These are phyloP conservation scores for Pseudochromis fuscus DNA, from an alignment of 2,797 vertebrate genomes.

Conservation along the genomic window DNA sequence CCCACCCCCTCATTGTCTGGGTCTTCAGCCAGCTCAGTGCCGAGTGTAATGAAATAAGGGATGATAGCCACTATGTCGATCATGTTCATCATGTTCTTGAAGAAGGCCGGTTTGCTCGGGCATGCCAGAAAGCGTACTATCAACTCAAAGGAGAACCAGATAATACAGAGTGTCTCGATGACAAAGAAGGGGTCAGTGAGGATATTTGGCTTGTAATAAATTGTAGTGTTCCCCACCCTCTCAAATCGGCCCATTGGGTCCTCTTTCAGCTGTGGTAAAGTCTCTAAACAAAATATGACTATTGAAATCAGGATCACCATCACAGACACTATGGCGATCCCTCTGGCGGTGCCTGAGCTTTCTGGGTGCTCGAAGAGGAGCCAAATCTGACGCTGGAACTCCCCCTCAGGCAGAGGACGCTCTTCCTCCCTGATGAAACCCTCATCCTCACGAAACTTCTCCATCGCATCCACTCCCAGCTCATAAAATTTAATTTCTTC, in stretches of 20 bases:
- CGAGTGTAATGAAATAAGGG: constrained; percentile 98
- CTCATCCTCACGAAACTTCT: constrained; percentile 98
- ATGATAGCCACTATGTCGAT: constrained; percentile 99
- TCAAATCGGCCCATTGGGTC: constrained; percentile 83
- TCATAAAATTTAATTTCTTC: constrained; percentile 99
- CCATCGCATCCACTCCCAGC: constrained; percentile 97
- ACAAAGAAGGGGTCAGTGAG: constrained; percentile 98
- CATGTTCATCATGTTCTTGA: constrained; percentile 99
- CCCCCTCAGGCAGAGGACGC: constrained; percentile 92
- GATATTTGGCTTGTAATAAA: constrained; percentile 92
- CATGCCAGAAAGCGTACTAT: constrained; percentile 97
- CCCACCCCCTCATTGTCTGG: constrained; percentile 90
- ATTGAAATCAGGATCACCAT: constrained; percentile 99
- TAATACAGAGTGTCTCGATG: constrained; percentile 97
- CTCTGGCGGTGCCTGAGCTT: constrained; percentile 94
- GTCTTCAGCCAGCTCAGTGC: constrained; percentile 97
- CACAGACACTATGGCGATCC: constrained; percentile 97
- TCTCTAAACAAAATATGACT: constrained; percentile 99
- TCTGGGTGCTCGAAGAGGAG: constrained; percentile 98
- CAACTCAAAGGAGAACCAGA: constrained; percentile 99
- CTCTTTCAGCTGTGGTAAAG: constrained; percentile 95
- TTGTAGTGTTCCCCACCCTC: constrained; percentile 89
- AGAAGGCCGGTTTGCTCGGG: constrained; percentile 98
- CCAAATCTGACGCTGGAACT: constrained; percentile 98
- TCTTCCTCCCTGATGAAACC: constrained; percentile 98